Conservation (phyloP, 2,797 vertebrate species). For the Coluber constrictor region DNA sequence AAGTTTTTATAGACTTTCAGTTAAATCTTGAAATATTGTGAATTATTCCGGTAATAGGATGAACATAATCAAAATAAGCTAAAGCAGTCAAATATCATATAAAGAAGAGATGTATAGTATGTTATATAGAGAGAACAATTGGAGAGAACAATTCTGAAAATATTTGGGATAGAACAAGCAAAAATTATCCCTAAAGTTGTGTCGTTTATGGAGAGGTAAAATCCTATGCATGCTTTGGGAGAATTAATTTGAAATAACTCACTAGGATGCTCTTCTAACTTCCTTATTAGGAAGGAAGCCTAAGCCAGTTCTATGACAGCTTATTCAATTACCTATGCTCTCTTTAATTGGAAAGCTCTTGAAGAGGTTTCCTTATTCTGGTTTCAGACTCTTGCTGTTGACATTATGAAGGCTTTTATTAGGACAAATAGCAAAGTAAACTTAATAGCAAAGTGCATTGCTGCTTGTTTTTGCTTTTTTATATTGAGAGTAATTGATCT, state of each 20-base stretch:
- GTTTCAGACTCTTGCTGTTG: slow-evolving; percentile 20
- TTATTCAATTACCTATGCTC: slow-evolving; percentile 28
- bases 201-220: not conserved
- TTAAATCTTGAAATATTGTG: not conserved
- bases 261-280: not conserved
- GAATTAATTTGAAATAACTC: not conserved
- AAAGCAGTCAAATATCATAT: not conserved
- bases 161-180: slow-evolving; percentile 4
- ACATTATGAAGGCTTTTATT: slow-evolving; percentile 42
- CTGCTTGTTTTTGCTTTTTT: slow-evolving; percentile 15
- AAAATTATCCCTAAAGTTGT: slow-evolving; percentile 32
- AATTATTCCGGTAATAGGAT: not conserved
- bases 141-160: not conserved
- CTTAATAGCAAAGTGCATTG: slow-evolving; percentile 39
- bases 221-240: not conserved
- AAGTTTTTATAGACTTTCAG: slow-evolving; percentile 45
- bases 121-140: not conserved
- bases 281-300: not conserved
- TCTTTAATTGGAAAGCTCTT: slow-evolving; percentile 5
- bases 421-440: slow-evolving; percentile 41
- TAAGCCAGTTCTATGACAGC: slow-evolving; percentile 31
- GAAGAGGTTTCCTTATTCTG: slow-evolving; percentile 29
- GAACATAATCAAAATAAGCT: slow-evolving; percentile 15
- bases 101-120: not conserved
- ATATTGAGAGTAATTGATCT: slow-evolving; percentile 29